Evolutionary conservation across 1,140 invertebrate genomes (phyloP).

Genomic region (Euura saliciscinereae): DNA sequence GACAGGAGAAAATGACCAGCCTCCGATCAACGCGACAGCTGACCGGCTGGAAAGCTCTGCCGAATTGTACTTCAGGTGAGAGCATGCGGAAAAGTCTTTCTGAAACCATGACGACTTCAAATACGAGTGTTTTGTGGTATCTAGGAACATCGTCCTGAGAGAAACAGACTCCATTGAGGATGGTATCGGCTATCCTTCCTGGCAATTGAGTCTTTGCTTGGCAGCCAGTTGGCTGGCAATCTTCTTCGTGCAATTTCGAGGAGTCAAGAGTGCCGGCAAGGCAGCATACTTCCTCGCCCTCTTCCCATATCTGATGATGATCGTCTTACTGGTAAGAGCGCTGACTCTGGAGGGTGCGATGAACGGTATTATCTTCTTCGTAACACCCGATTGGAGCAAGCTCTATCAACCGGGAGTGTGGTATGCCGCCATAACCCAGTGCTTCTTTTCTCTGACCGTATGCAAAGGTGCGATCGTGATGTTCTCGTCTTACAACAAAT

Average conservation of each 20-base stretch:
- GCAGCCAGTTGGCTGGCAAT: slow-evolving; percentile 78
- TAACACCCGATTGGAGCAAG: slow-evolving; percentile 68
- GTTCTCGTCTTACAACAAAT: slow-evolving; percentile 83
- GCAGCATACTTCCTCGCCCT: slow-evolving; percentile 82
- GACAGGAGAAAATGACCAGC: slow-evolving; percentile 10
- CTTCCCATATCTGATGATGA: slow-evolving; percentile 83
- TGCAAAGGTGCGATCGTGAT: slow-evolving; percentile 79
- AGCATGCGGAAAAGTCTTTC: slow-evolving; percentile 9
- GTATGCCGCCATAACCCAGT: slow-evolving; percentile 79
- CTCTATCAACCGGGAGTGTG: slow-evolving; percentile 69
- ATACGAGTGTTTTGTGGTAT: slow-evolving; percentile 22
- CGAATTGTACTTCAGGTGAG: slow-evolving; percentile 62
- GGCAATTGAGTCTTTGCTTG: slow-evolving; percentile 76
- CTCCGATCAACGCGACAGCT: slow-evolving; percentile 12
- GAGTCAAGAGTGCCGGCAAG: slow-evolving; percentile 79
- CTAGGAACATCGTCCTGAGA: slow-evolving; percentile 69
- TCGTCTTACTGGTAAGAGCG: slow-evolving; percentile 75
- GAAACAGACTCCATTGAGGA: slow-evolving; percentile 70
- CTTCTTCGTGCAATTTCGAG: slow-evolving; percentile 76
- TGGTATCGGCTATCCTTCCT: slow-evolving; percentile 75
- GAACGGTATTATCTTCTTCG: slow-evolving; percentile 75
- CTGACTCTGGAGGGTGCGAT: slow-evolving; percentile 75
- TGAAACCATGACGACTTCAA: not conserved
- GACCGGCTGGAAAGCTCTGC: slow-evolving; percentile 52
- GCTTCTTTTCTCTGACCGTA: slow-evolving; percentile 77